Evolutionary conservation across 2,113 vertebrate genomes (phyloP).

Genomic region (Accipiter virgatus): DNA sequence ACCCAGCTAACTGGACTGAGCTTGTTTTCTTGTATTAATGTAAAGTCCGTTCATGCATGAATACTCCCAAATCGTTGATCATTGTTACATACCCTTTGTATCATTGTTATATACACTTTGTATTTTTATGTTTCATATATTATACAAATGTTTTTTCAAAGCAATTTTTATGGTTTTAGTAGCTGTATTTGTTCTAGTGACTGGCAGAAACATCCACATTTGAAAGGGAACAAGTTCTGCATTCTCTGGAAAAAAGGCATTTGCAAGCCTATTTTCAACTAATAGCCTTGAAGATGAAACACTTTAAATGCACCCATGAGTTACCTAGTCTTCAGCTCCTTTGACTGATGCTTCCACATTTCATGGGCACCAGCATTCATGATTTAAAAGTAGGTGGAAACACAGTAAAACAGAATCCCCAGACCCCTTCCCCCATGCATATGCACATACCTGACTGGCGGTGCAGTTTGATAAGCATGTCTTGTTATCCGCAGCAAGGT

Average conservation of each 20-base stretch:
- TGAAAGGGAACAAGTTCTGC: not conserved
- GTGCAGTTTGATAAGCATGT: constrained; percentile 98
- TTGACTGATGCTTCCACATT: not conserved
- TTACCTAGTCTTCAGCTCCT: not conserved
- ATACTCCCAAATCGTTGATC: not conserved
- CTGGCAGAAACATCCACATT: not conserved
- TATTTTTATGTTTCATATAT: not conserved
- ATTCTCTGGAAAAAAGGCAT: not conserved
- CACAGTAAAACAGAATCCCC: fast-evolving
- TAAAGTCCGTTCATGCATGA: not conserved
- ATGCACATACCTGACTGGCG: constrained; percentile 87
- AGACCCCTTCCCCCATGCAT: fast-evolving
- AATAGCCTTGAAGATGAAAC: not conserved
- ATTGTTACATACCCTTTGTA: not conserved
- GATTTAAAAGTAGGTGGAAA: not conserved
- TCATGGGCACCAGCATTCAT: not conserved
- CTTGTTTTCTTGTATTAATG: not conserved
- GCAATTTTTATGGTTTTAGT: not conserved
- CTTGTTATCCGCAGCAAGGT: constrained; percentile 91
- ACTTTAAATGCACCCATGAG: not conserved
- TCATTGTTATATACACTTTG: not conserved
- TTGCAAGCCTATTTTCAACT: not conserved
- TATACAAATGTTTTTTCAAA: not conserved
- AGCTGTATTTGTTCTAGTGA: not conserved
- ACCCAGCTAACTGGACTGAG: not conserved